Conservation (phyloP, 2,113 vertebrate genomes). For the Notarius quadriscutis region DNA sequence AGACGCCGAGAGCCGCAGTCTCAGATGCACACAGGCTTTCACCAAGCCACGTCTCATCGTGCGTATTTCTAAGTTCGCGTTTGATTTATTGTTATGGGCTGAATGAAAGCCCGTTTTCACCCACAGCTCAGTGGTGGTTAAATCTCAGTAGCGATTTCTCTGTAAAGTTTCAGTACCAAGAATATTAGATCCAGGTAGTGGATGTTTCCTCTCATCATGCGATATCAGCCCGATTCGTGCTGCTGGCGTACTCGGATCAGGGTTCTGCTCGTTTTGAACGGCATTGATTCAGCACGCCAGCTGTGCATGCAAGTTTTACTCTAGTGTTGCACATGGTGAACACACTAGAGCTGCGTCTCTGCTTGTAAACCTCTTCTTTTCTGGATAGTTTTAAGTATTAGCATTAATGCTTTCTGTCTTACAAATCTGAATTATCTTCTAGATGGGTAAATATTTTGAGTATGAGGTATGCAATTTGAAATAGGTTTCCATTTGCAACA, state of each 20-base stretch:
- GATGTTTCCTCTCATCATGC: neutral
- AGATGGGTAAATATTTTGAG: neutral
- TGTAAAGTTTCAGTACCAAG: too few species aligned
- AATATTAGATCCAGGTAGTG: neutral
- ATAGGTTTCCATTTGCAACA: neutral
- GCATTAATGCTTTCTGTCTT: neutral
- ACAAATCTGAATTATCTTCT: neutral
- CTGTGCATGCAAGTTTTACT: neutral
- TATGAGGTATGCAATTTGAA: neutral
- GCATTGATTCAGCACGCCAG: neutral
- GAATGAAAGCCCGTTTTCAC: neutral
- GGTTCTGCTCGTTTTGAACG: neutral
- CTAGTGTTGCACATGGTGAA: neutral
- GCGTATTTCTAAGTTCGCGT: neutral
- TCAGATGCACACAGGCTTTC: constrained; percentile 42
- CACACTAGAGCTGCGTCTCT: neutral
- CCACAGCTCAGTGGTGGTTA: neutral
- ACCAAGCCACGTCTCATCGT: neutral
- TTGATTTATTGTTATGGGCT: neutral
- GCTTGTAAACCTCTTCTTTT: neutral
- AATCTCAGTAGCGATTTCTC: constrained; percentile 34
- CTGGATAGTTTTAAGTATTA: neutral
- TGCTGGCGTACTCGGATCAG: neutral
- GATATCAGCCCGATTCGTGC: neutral
- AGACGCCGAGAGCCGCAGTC: neutral